phyloP scores from a whole-genome alignment of 1,140 invertebrate genomes.

The Pinna nobilis region DNA sequence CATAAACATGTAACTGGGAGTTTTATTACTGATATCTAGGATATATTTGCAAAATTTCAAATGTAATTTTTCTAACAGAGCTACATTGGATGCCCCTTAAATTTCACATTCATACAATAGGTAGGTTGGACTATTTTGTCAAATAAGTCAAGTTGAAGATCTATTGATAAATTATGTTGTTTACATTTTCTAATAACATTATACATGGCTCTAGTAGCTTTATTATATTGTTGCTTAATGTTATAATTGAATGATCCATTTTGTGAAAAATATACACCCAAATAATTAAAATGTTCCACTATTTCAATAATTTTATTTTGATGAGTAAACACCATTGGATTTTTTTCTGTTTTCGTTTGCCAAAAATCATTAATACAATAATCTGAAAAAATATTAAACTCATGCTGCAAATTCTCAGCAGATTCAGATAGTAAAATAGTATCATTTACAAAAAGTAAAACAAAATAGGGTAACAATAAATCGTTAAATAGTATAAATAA shows the following conservation, averaged over 20 bases:
- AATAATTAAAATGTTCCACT: constrained; percentile 5
- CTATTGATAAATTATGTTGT: not conserved
- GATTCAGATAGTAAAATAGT: too few species aligned
- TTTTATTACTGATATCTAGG: not conserved
- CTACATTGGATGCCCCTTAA: not conserved
- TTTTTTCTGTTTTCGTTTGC: too few species aligned
- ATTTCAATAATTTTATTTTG: too few species aligned
- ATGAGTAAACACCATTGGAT: too few species aligned
- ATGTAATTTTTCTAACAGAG: not conserved
- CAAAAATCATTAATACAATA: too few species aligned
- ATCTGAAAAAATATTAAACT: too few species aligned
- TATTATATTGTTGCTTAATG: not conserved
- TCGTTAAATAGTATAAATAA: too few species aligned
- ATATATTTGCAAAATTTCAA: too few species aligned
- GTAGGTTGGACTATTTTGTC: constrained; percentile 13
- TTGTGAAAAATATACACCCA: not conserved
- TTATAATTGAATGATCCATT: not conserved
- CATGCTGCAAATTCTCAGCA: too few species aligned
- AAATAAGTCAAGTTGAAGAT: not conserved
- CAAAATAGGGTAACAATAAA: too few species aligned
- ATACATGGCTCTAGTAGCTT: constrained; percentile 6
- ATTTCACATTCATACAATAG: constrained; percentile 14
- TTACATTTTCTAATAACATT: not conserved
- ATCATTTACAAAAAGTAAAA: too few species aligned
- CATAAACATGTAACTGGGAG: not conserved